Base-by-base conservation (phyloP, 1,140 invertebrate species). In the Odontomachus brunneus region DNA sequence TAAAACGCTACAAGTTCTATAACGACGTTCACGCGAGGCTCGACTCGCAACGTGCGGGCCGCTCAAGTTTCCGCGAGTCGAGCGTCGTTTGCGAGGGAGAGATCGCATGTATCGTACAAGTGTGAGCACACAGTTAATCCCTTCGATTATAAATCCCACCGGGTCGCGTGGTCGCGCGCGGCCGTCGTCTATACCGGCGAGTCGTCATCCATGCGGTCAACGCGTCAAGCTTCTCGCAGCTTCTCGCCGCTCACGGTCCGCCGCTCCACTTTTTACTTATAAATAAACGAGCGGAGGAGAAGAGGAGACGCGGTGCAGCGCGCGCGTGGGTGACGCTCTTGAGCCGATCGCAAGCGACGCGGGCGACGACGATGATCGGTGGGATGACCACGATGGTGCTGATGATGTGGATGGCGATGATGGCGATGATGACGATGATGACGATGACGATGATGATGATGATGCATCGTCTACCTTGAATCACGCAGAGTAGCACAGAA, bases 211-310 rank as follows among this genome's bases (percentile, higher is more conserved):
- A 71, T 60, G 24, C 63, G 53, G 63, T 72, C 75, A 67, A 88
- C 74, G 76, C 57, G 48, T 80, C 75, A 71, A 67, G 59, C 57
- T 49, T 55, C 60, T 74, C 22, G 38, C 57, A 29, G 49, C n/a
- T 29, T 60, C 60, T 85, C 55, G 57, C 38, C 9, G 38, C n/a
- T n/a, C 38, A 44, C 26, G 66, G n/a, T 49, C 74, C 75, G 60
- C 78, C 38, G 89, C 29, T 90, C 89, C 57, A 90, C 85, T 89
- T 90, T 89, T 89, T 90, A 75, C 82, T 89, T 90, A 90, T 89
- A 90, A 90, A 90, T 90, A 90, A 90, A 89, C 84, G 78, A 87
- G 86, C 66, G 57, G 57, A 65, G 72, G 57, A 80, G 51, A 80
- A 44, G 38, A 44, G 5, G 24, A 80, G 75, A 80, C 75, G 65